Conservation (phyloP, 2,888 invertebrate species). For the Anorthoa munda region DNA sequence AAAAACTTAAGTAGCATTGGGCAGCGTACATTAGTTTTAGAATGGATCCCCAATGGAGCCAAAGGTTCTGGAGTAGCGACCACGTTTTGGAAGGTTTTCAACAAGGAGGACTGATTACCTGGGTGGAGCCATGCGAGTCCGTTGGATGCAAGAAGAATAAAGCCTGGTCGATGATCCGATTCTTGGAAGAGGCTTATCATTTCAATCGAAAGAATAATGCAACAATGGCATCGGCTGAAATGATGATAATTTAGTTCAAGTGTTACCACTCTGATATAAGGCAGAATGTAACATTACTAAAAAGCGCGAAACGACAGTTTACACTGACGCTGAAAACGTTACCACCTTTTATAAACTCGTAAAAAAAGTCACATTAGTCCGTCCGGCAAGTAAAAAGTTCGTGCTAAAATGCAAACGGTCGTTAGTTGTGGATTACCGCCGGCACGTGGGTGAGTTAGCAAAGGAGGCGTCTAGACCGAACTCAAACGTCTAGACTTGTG, state of each 20-base stretch:
- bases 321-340: slow-evolving; percentile 14
- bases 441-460: slow-evolving; percentile 22
- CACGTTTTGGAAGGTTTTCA: too few species aligned
- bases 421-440: slow-evolving; percentile 47
- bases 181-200: too few species aligned
- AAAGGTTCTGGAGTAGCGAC: too few species aligned
- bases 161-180: too few species aligned
- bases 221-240: too few species aligned
- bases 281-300: not conserved
- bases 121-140: too few species aligned
- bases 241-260: not conserved
- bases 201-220: too few species aligned
- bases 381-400: slow-evolving; percentile 35
- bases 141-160: not conserved
- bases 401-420: slow-evolving; percentile 40
- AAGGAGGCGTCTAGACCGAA: slow-evolving; percentile 33
- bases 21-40: too few species aligned
- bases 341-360: slow-evolving; percentile 30
- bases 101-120: not conserved
- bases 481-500: slow-evolving; percentile 26
- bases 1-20: too few species aligned
- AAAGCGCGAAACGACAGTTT: not conserved
- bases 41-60: too few species aligned
- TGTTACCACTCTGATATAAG: not conserved
- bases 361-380: slow-evolving; percentile 48